A percentile compares a stretch with the other conserved stretches of the same genome.
Conservation (phyloP, 2,797 vertebrate genomes). For the Sciurus vulgaris region DNA sequence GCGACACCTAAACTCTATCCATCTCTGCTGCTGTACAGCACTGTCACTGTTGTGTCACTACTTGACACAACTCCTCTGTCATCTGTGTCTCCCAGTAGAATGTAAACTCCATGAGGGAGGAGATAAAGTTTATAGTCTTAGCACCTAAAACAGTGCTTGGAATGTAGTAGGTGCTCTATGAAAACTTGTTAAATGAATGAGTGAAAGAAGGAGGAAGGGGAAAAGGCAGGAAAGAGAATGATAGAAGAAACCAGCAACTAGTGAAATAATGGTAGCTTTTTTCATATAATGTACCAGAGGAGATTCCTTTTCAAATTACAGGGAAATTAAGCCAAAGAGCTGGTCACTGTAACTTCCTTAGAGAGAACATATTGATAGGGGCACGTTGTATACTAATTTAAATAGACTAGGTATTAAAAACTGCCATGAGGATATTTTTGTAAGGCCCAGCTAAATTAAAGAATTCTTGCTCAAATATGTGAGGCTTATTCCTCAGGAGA, state of each 20-base stretch:
- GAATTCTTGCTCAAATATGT: constrained; percentile 52
- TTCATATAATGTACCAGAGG: background rate
- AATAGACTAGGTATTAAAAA: constrained; percentile 39
- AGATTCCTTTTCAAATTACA: constrained; percentile 47
- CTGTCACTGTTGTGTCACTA: background rate
- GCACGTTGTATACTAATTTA: background rate
- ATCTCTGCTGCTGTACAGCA: background rate
- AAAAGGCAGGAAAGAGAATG: background rate
- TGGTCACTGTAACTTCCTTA: background rate
- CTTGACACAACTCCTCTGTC: constrained; percentile 1
- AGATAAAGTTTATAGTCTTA: background rate
- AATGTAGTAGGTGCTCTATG: background rate
- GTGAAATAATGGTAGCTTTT: background rate
- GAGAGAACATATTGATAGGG: constrained; percentile 29
- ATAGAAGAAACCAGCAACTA: background rate
- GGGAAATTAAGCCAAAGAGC: constrained; percentile 47
- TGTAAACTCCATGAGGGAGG: background rate
- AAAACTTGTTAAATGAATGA: constrained; percentile 10
- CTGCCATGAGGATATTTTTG: constrained; percentile 48
- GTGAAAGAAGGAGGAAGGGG: background rate
- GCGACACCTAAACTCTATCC: background rate
- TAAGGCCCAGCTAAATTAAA: constrained; percentile 59
- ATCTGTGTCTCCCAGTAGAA: constrained; percentile 17
- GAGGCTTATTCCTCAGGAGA: background rate
- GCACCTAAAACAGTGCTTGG: background rate